These are phyloP conservation scores for Drosophila pectinifera DNA, from an alignment of 1,140 invertebrate species.

Conservation along the genomic window DNA sequence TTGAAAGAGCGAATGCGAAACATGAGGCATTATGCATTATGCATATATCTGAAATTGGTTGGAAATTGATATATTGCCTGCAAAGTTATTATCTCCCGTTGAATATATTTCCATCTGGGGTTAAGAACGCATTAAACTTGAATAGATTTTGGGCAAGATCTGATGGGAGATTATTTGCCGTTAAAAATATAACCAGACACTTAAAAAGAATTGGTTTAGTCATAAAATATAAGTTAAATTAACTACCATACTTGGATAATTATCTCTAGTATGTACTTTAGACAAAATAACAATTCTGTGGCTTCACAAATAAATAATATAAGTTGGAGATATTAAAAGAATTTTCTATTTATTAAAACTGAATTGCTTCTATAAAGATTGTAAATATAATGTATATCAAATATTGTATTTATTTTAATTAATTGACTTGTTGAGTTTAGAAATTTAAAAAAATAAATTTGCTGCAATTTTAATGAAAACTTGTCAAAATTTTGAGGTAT, in stretches of 20 bases:
- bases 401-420: background rate
- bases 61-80: slow-evolving; percentile 23
- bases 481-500: too few relatives aligned
- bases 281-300: too few relatives aligned
- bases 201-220: background rate
- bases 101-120: slow-evolving; percentile 29
- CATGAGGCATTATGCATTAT: slow-evolving; percentile 34
- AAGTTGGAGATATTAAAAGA: background rate
- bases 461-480: too few relatives aligned
- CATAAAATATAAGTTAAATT: background rate
- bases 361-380: too few relatives aligned
- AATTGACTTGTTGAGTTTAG: too few relatives aligned
- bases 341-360: background rate
- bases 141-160: background rate
- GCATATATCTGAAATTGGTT: slow-evolving; percentile 24
- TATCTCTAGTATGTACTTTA: background rate
- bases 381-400: too few relatives aligned
- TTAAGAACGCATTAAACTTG: slow-evolving; percentile 4
- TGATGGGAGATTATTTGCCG: background rate
- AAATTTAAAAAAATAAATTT: too few relatives aligned
- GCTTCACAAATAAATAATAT: too few relatives aligned
- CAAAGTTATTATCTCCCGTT: slow-evolving; percentile 9
- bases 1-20: slow-evolving; percentile 41
- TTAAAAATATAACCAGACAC: background rate
- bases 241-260: background rate